phyloP scores from a whole-genome alignment of 2,888 invertebrate genomes.

The Plebejus anna region DNA sequence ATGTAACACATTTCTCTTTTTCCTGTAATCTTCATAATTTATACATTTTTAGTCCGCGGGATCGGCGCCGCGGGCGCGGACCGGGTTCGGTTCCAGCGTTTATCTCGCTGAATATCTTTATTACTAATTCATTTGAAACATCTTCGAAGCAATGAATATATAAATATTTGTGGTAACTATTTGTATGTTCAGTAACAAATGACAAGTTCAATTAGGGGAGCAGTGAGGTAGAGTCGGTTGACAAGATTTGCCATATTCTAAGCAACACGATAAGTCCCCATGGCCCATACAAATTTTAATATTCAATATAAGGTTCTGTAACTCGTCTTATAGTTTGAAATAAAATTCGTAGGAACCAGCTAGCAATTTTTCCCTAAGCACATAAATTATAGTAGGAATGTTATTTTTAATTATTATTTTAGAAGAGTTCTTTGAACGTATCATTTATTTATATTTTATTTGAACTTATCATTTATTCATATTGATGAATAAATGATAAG shows the following conservation, averaged over 20 bases:
- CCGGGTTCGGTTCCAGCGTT: slow-evolving; percentile 21
- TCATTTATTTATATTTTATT: too few species aligned
- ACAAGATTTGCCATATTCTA: background rate
- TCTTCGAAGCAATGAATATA: slow-evolving; percentile 26
- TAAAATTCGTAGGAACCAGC: too few species aligned
- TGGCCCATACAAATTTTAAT: too few species aligned
- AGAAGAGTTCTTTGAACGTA: background rate
- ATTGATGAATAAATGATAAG: background rate
- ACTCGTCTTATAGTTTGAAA: too few species aligned
- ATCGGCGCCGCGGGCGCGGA: slow-evolving; percentile 58
- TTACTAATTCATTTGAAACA: slow-evolving; percentile 28
- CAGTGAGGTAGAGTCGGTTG: background rate
- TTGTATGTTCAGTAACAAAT: slow-evolving; percentile 6
- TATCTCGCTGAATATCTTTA: slow-evolving; percentile 29
- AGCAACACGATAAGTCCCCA: background rate
- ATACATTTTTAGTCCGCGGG: slow-evolving; percentile 75
- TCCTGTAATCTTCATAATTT: slow-evolving; percentile 79
- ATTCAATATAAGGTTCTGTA: too few species aligned
- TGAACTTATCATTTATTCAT: background rate
- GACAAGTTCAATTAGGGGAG: slow-evolving; percentile 19
- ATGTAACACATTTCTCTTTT: slow-evolving; percentile 80
- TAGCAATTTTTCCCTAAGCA: too few species aligned
- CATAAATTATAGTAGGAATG: too few species aligned
- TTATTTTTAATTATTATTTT: background rate
- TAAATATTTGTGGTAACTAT: slow-evolving; percentile 24